Conservation (phyloP, 1,140 invertebrate genomes). For the Tetranychus cinnabarinus region DNA sequence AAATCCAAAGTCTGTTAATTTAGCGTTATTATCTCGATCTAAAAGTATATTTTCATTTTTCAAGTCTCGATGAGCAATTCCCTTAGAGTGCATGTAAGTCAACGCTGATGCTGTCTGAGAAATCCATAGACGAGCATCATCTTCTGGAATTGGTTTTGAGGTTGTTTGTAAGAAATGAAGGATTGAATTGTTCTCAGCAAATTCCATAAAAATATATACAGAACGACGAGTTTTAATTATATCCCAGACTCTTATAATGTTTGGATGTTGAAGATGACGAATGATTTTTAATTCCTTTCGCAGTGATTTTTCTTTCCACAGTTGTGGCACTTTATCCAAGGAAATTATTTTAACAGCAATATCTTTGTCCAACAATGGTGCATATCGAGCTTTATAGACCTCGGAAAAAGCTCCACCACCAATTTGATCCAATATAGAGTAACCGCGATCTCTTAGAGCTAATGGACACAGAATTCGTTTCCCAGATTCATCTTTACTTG, state of each 20-base stretch:
- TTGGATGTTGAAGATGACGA: constrained; percentile 4
- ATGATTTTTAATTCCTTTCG: constrained; percentile 9
- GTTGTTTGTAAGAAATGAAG: not conserved
- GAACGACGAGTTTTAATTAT: constrained; percentile 8
- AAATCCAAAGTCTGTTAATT: constrained; percentile 10
- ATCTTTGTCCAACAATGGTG: not conserved
- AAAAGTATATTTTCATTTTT: constrained; percentile 10
- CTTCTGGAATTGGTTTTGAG: not conserved
- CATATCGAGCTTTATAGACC: not conserved
- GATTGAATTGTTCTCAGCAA: not conserved
- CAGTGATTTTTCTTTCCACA: constrained; percentile 3
- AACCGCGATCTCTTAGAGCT: not conserved
- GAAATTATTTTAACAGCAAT: constrained; percentile 7
- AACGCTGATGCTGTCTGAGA: constrained; percentile 2
- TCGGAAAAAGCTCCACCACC: constrained; percentile 1
- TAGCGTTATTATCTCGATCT: constrained; percentile 4
- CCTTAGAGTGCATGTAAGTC: constrained; percentile 4
- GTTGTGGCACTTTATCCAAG: constrained; percentile 6
- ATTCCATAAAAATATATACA: constrained; percentile 11
- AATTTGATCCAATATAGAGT: not conserved
- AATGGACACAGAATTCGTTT: not conserved
- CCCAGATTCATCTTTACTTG: no score
- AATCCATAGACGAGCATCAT: constrained; percentile 5
- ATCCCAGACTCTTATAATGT: constrained; percentile 8
- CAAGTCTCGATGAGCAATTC: constrained; percentile 10